phyloP scores from a whole-genome alignment of 2,797 vertebrate genomes.

The Tapera naevia region DNA sequence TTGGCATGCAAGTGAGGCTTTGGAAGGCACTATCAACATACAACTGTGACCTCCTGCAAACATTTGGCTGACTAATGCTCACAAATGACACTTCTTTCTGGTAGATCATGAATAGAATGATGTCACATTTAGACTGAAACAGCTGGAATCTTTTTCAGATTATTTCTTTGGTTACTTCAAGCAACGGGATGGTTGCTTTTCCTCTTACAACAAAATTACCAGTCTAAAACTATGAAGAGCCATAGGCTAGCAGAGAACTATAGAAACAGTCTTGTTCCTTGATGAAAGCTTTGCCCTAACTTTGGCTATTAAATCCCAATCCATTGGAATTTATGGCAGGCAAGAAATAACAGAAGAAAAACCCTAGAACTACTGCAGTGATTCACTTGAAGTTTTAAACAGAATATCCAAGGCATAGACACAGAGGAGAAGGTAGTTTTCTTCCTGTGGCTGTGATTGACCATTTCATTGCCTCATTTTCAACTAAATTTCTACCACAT shows the following conservation, averaged over 20 bases:
- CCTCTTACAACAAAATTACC: not conserved
- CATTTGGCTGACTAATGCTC: not conserved
- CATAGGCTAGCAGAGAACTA: not conserved
- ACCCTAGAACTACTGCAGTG: not conserved
- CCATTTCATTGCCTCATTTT: not conserved
- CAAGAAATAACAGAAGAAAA: not conserved
- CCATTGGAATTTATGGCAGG: not conserved
- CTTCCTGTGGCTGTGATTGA: not conserved
- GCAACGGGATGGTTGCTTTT: not conserved
- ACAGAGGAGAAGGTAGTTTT: not conserved
- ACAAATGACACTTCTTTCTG: not conserved
- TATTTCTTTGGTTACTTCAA: not conserved
- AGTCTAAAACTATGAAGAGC: not conserved
- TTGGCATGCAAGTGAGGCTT: not conserved
- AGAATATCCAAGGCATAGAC: not conserved
- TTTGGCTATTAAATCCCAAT: not conserved
- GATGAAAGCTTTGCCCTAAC: not conserved
- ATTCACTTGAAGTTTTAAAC: not conserved
- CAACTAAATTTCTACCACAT: not conserved
- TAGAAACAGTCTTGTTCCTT: not conserved
- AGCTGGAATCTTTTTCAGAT: not conserved
- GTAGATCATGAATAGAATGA: rapidly evolving
- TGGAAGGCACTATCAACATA: not conserved
- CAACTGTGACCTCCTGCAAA: not conserved
- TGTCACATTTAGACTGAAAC: not conserved